A percentile compares a stretch with the other conserved stretches of the same genome.
Evolutionary conservation across 2,888 invertebrate genomes (phyloP).

Genomic region (Melieria omissa): DNA sequence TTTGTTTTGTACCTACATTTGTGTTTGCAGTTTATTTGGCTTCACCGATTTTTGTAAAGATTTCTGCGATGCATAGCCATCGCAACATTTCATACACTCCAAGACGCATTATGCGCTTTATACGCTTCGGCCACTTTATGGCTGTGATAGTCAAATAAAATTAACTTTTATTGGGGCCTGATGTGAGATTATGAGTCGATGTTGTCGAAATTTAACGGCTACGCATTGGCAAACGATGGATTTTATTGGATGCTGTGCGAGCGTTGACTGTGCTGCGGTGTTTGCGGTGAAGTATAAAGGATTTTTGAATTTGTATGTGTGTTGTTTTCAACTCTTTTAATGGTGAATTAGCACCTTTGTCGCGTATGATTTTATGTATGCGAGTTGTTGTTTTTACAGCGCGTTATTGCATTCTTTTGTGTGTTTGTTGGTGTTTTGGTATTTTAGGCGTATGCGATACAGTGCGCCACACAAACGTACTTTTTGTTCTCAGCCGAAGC

Average conservation of each 20-base stretch:
- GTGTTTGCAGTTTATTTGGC: background rate
- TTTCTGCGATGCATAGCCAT: conserved; percentile 10
- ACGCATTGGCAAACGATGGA: too few relatives aligned
- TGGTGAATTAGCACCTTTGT: conserved; percentile 49
- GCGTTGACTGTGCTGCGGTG: conserved; percentile 19
- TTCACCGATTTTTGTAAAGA: background rate
- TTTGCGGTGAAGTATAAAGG: conserved; percentile 41
- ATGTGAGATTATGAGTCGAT: conserved; percentile 55
- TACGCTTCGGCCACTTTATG: background rate
- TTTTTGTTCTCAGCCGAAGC: too few relatives aligned
- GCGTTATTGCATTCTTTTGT: too few relatives aligned
- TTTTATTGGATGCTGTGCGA: too few relatives aligned
- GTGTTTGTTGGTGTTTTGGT: too few relatives aligned
- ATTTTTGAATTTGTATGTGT: conserved; percentile 44
- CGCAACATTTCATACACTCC: too few relatives aligned
- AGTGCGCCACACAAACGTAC: too few relatives aligned
- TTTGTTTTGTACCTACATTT: background rate
- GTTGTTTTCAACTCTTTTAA: conserved; percentile 44
- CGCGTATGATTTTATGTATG: conserved; percentile 14
- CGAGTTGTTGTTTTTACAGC: background rate
- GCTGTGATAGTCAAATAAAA: conserved; percentile 56
- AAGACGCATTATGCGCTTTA: too few relatives aligned
- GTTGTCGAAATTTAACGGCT: conserved; percentile 36
- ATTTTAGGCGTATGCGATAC: too few relatives aligned
- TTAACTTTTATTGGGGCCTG: conserved; percentile 58